Evolutionary conservation across 2,888 invertebrate genomes (phyloP).

Genomic region (Molorchus minor): DNA sequence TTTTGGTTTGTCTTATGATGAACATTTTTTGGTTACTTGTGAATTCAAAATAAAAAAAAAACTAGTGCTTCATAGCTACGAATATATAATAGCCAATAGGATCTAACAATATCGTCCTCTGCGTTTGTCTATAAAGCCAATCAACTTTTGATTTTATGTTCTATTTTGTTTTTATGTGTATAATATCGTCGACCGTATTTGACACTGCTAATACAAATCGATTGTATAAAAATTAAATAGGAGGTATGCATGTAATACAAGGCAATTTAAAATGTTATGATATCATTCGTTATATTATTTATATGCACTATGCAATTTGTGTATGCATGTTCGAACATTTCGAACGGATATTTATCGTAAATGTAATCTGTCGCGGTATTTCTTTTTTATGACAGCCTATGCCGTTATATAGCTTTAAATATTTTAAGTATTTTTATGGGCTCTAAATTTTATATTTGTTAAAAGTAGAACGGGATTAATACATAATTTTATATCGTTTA

Average conservation of each 20-base stretch:
- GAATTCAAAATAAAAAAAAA: too few species aligned
- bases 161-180: neutral
- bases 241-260: conserved; percentile 3
- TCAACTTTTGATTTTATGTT: neutral
- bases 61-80: too few species aligned
- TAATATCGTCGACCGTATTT: neutral
- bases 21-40: too few species aligned
- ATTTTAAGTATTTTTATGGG: too few species aligned
- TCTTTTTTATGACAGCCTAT: too few species aligned
- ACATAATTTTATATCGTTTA: too few species aligned
- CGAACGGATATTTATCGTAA: neutral
- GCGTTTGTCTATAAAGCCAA: neutral
- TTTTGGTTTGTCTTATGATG: too few species aligned
- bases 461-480: too few species aligned
- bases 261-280: conserved; percentile 12
- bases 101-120: too few species aligned
- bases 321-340: neutral
- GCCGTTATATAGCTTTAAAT: too few species aligned
- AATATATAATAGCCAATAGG: too few species aligned
- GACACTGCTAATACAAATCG: conserved; percentile 14
- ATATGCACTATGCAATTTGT: conserved; percentile 8
- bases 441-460: too few species aligned
- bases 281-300: conserved; percentile 15
- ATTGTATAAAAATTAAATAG: conserved; percentile 12
- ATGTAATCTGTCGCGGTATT: neutral